Base-by-base conservation (phyloP, 2,888 invertebrate species). In the Caenorhabditis angaria region DNA sequence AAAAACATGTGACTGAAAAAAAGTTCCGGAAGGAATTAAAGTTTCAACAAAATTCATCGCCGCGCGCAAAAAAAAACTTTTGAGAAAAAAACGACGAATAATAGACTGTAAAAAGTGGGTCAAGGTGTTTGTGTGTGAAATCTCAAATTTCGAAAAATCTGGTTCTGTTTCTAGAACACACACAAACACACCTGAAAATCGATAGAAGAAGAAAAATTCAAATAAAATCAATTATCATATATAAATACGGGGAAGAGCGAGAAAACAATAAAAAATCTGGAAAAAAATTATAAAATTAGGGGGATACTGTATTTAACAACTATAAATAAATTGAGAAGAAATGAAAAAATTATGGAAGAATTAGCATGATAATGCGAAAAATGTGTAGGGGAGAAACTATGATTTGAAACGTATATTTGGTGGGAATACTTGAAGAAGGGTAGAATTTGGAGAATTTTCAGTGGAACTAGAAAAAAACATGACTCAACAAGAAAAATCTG, bases 141-240 rank as follows among this genome's bases (percentile, higher is more conserved):
- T 41, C 41, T 64, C 69, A 69, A 69, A 69, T 63, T 69, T 64
- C 68, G 62, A 35, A 27, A 29, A 27, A 58, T 27, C 6, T 27
- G 20, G 58, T 56, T 32, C 50, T 41, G 10, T 41, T 41, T 41
- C 41, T 41, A 41, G 41, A 41, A 41, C 41, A 41, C 41, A 5
- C 3, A 6, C 10, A 3, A 5, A 18, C 3, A 41, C 54, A 58
- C 59, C 18, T 5, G 32, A 32, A 32, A 41, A 41, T 41, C 41
- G 18, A 41, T 41, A 59, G 60, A 63, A 63, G 54, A 48, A 25
- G 41, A 51, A 50, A 35, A 41, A 63, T 50, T 51, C 22, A 18
- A 53, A 22, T 22, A 28, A 35, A 27, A 41, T 41, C 54, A 62
- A 27, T 55, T 55, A 55, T 48, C 41, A 50, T 5, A 24, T 48